Conservation (phyloP, 2,888 invertebrate genomes). For the Thyatira batis region DNA sequence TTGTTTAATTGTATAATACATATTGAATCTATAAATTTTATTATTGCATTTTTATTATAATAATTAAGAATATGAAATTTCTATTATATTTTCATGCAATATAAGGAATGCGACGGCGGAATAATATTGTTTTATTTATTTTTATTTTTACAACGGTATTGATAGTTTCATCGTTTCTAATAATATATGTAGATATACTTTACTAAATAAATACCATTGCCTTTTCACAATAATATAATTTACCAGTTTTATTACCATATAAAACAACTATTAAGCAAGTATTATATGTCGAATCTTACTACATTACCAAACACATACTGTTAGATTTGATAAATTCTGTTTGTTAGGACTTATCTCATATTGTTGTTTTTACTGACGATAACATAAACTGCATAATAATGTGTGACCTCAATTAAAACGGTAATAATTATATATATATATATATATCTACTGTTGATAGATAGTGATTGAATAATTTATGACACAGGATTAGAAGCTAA, state of each 20-base stretch:
- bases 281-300: too few species aligned
- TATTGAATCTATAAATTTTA: conserved; percentile 8
- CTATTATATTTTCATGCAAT: conserved; percentile 73
- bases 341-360: too few species aligned
- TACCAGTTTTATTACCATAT: too few species aligned
- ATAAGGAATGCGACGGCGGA: conserved; percentile 80
- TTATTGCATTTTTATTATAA: conserved; percentile 11
- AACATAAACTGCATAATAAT: not conserved
- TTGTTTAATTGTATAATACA: conserved; percentile 13
- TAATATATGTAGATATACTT: too few species aligned
- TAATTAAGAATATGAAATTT: conserved; percentile 8
- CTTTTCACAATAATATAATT: too few species aligned
- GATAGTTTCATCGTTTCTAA: too few species aligned
- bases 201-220: too few species aligned
- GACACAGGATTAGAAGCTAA: not conserved
- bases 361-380: conserved; percentile 4
- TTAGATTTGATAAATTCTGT: too few species aligned
- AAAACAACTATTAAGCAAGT: too few species aligned
- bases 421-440: not conserved
- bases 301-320: too few species aligned
- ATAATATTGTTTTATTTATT: conserved; percentile 52
- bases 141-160: conserved; percentile 3
- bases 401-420: not conserved
- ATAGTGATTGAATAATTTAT: not conserved
- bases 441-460: not conserved